Percentiles rank a stretch among this genome's conserved stretches.
These are phyloP conservation scores for Melanerpes formicivorus DNA, from an alignment of 2,113 vertebrate genomes.

Conservation along the genomic window DNA sequence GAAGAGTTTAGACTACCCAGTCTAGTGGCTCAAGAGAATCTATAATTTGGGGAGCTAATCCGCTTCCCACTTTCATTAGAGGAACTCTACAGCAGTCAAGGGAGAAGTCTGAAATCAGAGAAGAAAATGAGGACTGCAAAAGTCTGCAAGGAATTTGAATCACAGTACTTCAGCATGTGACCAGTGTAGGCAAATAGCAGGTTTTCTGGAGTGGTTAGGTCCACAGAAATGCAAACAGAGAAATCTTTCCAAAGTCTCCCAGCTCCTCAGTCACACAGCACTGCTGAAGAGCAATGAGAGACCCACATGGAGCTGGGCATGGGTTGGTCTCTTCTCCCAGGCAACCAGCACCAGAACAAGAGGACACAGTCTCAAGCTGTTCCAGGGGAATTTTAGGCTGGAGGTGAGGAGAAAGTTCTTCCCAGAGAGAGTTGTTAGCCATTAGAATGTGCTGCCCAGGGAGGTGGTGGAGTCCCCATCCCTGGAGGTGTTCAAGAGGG, in stretches of 20 bases:
- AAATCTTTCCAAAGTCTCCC: not conserved
- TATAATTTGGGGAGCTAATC: not conserved
- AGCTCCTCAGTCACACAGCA: not conserved
- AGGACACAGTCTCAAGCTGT: no score
- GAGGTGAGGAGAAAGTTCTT: no score
- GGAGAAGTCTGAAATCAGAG: not conserved
- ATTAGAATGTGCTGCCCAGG: no score
- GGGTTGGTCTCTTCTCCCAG: no score
- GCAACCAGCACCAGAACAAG: no score
- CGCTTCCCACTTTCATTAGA: not conserved
- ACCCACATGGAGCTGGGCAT: not conserved
- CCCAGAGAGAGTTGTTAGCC: no score
- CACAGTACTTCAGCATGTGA: not conserved
- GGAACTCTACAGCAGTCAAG: not conserved
- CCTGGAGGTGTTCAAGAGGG: no score
- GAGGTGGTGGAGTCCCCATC: no score
- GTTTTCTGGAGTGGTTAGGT: not conserved
- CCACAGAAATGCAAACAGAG: not conserved
- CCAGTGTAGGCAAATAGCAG: not conserved
- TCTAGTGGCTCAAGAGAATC: not conserved
- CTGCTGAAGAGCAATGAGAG: not conserved
- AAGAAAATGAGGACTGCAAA: not conserved
- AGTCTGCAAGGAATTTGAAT: not conserved
- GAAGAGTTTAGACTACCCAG: not conserved
- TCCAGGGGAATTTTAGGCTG: no score